These are phyloP conservation scores for Hartigia nigra DNA, from an alignment of 2,888 invertebrate species.

Conservation along the genomic window DNA sequence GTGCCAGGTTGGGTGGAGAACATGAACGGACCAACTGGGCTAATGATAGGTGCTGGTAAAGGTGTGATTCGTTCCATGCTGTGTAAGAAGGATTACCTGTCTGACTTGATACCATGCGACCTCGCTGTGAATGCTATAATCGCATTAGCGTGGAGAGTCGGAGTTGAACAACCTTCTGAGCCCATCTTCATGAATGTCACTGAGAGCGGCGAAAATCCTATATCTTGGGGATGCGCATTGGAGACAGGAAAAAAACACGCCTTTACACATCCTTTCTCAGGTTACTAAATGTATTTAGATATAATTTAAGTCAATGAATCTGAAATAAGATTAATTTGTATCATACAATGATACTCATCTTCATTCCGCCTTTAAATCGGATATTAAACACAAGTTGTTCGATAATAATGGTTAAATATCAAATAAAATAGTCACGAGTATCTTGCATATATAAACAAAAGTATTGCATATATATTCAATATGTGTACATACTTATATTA, in stretches of 20 bases:
- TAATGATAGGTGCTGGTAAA: constrained; percentile 83
- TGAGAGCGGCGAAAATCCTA: constrained; percentile 79
- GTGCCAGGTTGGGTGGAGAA: constrained; percentile 92
- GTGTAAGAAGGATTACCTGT: constrained; percentile 72
- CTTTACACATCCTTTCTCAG: constrained; percentile 72
- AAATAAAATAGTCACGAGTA: too few relatives aligned
- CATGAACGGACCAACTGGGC: constrained; percentile 89
- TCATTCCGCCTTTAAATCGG: neutral
- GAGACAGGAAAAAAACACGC: constrained; percentile 72
- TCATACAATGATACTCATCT: neutral
- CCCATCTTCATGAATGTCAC: constrained; percentile 82
- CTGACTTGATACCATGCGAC: constrained; percentile 84
- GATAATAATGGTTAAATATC: too few relatives aligned
- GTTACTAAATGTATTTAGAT: constrained; percentile 32
- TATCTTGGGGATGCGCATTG: constrained; percentile 88
- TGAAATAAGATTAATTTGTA: neutral
- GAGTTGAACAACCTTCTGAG: constrained; percentile 62
- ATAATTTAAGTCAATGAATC: neutral
- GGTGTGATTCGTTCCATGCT: constrained; percentile 89
- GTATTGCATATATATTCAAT: too few relatives aligned
- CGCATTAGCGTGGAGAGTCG: constrained; percentile 77
- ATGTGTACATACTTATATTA: too few relatives aligned
- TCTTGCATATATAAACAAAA: too few relatives aligned
- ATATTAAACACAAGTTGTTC: too few relatives aligned
- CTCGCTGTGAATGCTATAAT: constrained; percentile 83